Conservation (phyloP, 2,113 vertebrate genomes). For the Oceanodroma tethys region DNA sequence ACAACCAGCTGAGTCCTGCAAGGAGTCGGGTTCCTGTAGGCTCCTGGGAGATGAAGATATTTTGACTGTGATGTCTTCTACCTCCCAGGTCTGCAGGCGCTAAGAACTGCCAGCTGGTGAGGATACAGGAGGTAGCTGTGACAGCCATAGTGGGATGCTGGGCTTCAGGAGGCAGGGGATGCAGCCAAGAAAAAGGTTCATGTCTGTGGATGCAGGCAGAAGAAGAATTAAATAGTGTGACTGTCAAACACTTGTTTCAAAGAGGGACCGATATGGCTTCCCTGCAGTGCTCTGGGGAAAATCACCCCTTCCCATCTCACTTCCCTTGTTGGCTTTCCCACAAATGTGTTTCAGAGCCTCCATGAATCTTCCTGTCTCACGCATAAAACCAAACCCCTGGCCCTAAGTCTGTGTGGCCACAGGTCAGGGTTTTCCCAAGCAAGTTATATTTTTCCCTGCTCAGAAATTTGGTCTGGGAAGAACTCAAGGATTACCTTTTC, state of each 20-base stretch:
- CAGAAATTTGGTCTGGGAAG: not conserved
- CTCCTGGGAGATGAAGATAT: not conserved
- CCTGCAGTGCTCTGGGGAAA: not conserved
- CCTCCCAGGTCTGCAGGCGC: not conserved
- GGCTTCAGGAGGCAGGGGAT: not conserved
- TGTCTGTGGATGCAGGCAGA: not conserved
- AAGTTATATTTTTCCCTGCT: not conserved
- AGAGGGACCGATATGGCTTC: not conserved
- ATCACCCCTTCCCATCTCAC: not conserved
- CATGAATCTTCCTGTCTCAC: not conserved
- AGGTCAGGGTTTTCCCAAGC: conserved; percentile 32
- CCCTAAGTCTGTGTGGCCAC: not conserved
- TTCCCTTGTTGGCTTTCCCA: not conserved
- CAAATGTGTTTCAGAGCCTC: not conserved
- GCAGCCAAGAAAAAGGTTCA: not conserved
- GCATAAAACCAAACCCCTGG: not conserved
- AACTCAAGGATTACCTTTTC: not conserved
- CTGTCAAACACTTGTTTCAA: not conserved
- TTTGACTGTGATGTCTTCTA: not conserved
- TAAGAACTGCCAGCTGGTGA: not conserved
- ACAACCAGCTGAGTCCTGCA: not conserved
- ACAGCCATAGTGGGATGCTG: not conserved
- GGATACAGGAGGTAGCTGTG: not conserved
- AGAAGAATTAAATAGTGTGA: not conserved
- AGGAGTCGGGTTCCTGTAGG: not conserved